Base-by-base conservation (phyloP, 2,113 vertebrate species). In the Myodes glareolus region DNA sequence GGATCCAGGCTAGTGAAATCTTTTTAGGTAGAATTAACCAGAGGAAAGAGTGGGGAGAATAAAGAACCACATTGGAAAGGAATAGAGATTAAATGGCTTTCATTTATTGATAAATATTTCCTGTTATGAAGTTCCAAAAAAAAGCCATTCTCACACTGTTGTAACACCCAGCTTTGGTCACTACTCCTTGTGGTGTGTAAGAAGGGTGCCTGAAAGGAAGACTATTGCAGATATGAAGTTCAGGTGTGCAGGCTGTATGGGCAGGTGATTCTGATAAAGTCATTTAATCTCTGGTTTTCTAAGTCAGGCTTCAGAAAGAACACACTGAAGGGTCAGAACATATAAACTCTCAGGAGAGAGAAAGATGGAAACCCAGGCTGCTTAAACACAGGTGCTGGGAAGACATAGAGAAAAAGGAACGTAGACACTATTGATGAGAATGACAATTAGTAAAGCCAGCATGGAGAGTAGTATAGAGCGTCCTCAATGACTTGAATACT, bases 201-300 rank as follows among this genome's bases (percentile, higher is more conserved):
- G 73, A 76, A 88, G 92, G 25, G 31, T 47, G 23, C 13, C 33
- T 61, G 63, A 85, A 67, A 50, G 82, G 90, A 82, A 94, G 21
- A 21, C 70, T 78, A 88, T 88, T 85, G 75, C 52, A 95, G 65
- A 73, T 81, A 63, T 55, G 29, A 85, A 84, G 76, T 55, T 88
- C 70, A 45, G 39, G 63, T 88, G 17, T n/a, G 50, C 0, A 23
- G 36, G 45, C 85, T 16, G 11, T 68, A 29, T 76, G 77, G 81
- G 75, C n/a, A 92, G 58, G 47, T 78, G 86, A 92, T 61, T 91
- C 78, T 47, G 91, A 85, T 39, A 87, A 97, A 87, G 77, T 10
- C 27, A 67, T 95, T 91, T 96, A 42, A 91, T 93, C 5, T 42
- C 70, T 77, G 8, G 31, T 55, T 97, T 97, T 96, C 39, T 85